Evolutionary conservation across 1,140 invertebrate species (phyloP).

Genomic region (Latrodectus geometricus): DNA sequence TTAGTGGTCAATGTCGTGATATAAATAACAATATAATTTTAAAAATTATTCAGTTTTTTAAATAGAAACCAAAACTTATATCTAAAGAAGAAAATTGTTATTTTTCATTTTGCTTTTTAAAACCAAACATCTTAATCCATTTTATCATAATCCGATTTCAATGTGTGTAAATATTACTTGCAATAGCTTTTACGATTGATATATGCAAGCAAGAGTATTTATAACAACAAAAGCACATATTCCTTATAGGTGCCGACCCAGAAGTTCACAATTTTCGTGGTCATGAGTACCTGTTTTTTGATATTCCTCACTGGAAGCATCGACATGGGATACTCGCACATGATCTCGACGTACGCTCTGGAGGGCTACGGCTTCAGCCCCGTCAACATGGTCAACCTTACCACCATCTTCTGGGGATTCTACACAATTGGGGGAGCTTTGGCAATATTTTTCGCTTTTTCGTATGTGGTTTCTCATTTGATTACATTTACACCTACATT

Average conservation of each 20-base stretch:
- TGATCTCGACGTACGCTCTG: background rate
- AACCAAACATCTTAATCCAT: no score
- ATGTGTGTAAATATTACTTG: no score
- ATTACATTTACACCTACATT: no score
- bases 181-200: no score
- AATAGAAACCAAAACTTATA: no score
- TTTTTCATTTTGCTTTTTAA: no score
- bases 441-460: background rate
- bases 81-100: no score
- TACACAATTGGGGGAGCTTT: background rate
- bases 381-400: background rate
- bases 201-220: no score
- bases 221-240: background rate
- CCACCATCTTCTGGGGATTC: slow-evolving; percentile 1
- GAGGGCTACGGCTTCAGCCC: background rate
- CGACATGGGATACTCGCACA: slow-evolving; percentile 12
- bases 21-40: no score
- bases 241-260: background rate
- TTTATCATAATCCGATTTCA: no score
- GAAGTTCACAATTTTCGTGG: background rate
- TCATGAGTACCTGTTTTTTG: background rate
- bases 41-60: no score
- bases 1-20: no score
- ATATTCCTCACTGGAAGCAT: background rate
- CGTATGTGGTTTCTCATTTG: background rate